Conservation (phyloP, 2,797 vertebrate species). For the Myotis findleyi region DNA sequence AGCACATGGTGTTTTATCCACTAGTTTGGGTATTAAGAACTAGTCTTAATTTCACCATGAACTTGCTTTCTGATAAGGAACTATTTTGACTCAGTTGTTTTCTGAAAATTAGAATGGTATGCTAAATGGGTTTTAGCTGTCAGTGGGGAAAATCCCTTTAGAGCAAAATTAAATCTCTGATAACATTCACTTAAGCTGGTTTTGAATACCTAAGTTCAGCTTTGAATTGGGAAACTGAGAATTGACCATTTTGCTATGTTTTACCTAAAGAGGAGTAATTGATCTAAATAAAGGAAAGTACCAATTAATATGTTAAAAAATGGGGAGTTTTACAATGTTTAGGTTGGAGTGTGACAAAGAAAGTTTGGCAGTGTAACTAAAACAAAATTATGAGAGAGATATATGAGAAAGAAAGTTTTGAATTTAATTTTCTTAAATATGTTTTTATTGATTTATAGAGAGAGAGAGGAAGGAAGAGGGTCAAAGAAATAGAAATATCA, state of each 20-base stretch:
- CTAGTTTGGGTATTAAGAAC: neutral
- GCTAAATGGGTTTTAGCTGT: neutral
- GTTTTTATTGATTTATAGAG: too few species aligned
- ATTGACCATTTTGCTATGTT: neutral
- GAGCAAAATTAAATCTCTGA: neutral
- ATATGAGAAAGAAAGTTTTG: neutral
- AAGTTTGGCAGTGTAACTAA: neutral
- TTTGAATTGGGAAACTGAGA: conserved; percentile 22
- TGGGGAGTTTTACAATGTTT: neutral
- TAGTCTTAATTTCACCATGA: neutral
- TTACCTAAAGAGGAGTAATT: neutral
- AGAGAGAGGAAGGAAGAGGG: too few species aligned
- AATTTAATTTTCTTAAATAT: too few species aligned
- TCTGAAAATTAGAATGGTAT: neutral
- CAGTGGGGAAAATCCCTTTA: neutral
- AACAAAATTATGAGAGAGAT: neutral
- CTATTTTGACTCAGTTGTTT: neutral
- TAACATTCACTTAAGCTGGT: neutral
- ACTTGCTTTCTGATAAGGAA: neutral
- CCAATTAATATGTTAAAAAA: neutral
- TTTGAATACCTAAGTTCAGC: neutral
- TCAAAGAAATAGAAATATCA: too few species aligned
- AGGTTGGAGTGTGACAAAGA: neutral
- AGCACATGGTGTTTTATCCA: neutral
- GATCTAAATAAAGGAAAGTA: neutral